Conservation (phyloP, 2,113 vertebrate species). For the Lathamus discolor region DNA sequence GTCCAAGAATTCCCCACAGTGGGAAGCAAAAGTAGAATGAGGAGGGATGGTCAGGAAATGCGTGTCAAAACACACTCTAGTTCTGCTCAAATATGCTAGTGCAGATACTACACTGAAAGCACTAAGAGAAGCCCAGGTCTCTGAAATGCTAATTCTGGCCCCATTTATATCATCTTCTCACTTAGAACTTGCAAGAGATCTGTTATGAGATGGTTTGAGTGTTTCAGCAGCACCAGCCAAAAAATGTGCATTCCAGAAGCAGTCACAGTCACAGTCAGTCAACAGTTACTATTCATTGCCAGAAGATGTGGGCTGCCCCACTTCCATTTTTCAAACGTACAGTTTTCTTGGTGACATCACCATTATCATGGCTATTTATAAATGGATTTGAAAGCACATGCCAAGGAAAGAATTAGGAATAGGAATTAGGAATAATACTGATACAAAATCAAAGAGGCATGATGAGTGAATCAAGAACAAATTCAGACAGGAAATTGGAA, state of each 20-base stretch:
- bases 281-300: not conserved
- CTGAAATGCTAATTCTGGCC: not conserved
- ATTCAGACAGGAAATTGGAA: not conserved
- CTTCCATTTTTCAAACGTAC: not conserved
- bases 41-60: not conserved
- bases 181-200: not conserved
- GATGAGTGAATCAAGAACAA: not conserved
- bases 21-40: not conserved
- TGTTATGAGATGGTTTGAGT: not conserved
- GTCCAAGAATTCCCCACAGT: not conserved
- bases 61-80: not conserved
- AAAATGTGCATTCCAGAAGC: not conserved
- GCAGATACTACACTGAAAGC: not conserved
- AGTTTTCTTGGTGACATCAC: not conserved
- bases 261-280: not conserved
- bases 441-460: not conserved
- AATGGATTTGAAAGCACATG: not conserved
- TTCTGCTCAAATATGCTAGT: not conserved
- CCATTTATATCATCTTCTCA: not conserved
- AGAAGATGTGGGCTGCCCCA: not conserved
- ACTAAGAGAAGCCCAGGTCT: not conserved
- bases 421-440: not conserved
- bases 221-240: conserved; percentile 14
- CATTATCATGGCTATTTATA: not conserved
- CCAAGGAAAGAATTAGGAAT: not conserved